Evolutionary conservation across 2,797 vertebrate genomes (phyloP).

Genomic region (Philypnodon macrostomus): DNA sequence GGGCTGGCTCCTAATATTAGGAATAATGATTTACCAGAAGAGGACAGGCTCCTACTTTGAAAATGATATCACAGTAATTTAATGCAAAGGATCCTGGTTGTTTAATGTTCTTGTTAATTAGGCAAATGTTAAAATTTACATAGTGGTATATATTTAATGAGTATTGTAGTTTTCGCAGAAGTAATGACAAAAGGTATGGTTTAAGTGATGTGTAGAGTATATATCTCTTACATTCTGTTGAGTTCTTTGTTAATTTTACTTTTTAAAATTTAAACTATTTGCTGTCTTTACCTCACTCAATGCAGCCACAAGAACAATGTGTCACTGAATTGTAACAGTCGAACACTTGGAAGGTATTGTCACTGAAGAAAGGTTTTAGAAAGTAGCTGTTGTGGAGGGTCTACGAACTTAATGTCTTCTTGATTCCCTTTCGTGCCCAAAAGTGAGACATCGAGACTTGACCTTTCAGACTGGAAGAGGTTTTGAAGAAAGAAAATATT

Average conservation of each 20-base stretch:
- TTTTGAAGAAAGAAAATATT: conserved; percentile 44
- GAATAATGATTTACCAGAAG: conserved; percentile 37
- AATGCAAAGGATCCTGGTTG: conserved; percentile 36
- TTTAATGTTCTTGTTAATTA: too few species aligned
- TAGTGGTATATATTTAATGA: not conserved
- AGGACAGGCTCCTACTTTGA: conserved; percentile 63
- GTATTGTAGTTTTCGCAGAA: not conserved
- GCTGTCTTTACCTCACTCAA: not conserved
- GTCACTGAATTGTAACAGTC: conserved; percentile 28
- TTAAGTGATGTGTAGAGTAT: conserved; percentile 8
- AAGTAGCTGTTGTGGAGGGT: conserved; percentile 46
- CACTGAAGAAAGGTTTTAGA: conserved; percentile 36
- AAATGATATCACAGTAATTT: conserved; percentile 36
- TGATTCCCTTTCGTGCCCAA: conserved; percentile 48
- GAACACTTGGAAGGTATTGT: conserved; percentile 38
- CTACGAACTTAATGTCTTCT: conserved; percentile 46
- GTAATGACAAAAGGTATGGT: conserved; percentile 10
- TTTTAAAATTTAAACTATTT: conserved; percentile 14
- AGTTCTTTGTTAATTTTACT: conserved; percentile 8
- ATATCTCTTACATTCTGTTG: conserved; percentile 27
- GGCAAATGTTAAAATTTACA: too few species aligned
- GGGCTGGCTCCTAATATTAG: conserved; percentile 61
- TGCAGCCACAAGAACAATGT: conserved; percentile 14
- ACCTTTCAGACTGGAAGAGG: conserved; percentile 49
- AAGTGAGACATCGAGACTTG: conserved; percentile 45